Base-by-base conservation (phyloP, 64 coral and sea anemone species). In the Montipora capricornis region DNA sequence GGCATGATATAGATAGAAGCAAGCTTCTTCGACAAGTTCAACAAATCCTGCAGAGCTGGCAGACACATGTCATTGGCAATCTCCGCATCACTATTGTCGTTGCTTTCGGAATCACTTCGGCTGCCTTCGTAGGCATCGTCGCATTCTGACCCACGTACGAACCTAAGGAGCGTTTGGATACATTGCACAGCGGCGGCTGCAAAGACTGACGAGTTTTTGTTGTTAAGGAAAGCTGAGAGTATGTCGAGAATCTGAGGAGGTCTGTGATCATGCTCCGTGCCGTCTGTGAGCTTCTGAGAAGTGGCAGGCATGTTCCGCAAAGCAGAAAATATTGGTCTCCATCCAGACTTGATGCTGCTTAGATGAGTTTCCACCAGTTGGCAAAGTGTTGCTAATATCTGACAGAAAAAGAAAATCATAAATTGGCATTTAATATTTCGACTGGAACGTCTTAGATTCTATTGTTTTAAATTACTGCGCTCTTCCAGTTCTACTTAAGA, bases 1-100 rank as follows among this genome's bases (percentile, higher is more conserved):
- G 98, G 98, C 92, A 96, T 99, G 74, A 96, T 91, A 55, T 99
- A 93, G 59, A 99, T 99, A 45, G 95, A 95, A 5, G 95, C 95
- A 47, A 99, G 66, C 58, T 99, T 99, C 68, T 99, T 99, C 3
- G 98, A 99, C 85, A 99, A 94, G 44, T 84, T 96, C 16, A 90
- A 73, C 10, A 99, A 75, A 15, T 94, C 78, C 20, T 99, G 88
- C 51, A 99, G 57, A 37, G 98, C 98, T 20, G 98, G 93, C 10
- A 96, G 83, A 86, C 98, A 99, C 98, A 99, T 92, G 6, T 96
- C 98, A 79, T 86, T 90, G 16, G 44, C 80, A 46, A 82, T 79
- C 62, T 66, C 91, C 45, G 51, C 49, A 62, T 99, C 98, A 50
- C 92, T 99, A 73, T 75, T 96, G 13, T 89, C 85, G 10, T 79